These are phyloP conservation scores for Petaurus breviceps DNA, from an alignment of 2,113 vertebrate genomes.

Conservation along the genomic window DNA sequence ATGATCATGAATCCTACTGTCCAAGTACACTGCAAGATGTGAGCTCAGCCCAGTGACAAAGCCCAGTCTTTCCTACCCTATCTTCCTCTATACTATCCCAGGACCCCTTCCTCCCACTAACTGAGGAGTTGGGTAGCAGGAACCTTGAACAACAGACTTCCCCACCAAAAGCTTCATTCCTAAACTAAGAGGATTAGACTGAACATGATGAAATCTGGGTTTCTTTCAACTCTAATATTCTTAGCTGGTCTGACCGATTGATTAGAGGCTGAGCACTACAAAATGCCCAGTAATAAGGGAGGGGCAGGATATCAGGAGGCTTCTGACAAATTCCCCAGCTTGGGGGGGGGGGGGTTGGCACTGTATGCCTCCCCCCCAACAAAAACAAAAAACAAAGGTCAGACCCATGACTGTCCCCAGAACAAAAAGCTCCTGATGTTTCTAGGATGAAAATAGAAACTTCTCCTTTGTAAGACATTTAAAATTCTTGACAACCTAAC, in stretches of 20 bases:
- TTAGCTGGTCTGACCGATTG: not conserved
- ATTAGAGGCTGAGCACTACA: not conserved
- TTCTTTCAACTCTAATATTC: not conserved
- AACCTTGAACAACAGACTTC: not conserved
- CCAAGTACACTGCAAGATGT: not conserved
- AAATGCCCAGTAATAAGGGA: not conserved
- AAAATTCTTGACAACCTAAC: not conserved
- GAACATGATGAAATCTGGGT: not conserved
- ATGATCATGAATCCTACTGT: not conserved
- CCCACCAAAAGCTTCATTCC: not conserved
- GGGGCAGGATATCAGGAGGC: not conserved
- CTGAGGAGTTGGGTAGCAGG: not conserved
- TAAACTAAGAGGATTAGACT: not conserved
- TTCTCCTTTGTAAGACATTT: not conserved
- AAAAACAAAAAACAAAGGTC: not conserved
- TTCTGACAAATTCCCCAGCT: not conserved
- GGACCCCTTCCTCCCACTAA: not conserved
- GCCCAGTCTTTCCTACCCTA: not conserved
- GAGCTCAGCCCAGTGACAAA: not conserved
- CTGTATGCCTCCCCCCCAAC: no score
- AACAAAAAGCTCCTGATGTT: not conserved
- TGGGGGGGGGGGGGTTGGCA: no score
- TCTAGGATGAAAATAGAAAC: not conserved
- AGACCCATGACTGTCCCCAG: not conserved
- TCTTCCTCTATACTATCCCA: not conserved